Evolutionary conservation across 2,888 invertebrate species (phyloP).

Genomic region (Pyrrhosoma nymphula): DNA sequence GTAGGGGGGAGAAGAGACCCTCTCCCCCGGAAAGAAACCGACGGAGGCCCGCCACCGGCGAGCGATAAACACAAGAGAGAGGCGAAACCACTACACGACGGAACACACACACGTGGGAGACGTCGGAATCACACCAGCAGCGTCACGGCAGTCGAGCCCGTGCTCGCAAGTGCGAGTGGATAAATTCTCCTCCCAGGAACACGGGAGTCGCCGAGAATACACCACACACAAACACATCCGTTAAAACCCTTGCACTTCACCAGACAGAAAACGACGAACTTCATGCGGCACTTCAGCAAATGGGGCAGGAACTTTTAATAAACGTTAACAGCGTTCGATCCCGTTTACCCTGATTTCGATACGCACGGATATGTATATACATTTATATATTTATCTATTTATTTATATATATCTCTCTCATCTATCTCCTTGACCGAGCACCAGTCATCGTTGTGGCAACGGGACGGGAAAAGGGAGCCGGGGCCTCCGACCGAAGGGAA

Average conservation of each 20-base stretch:
- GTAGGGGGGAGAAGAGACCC: not conserved
- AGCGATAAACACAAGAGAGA: not conserved
- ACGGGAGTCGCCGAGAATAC: not conserved
- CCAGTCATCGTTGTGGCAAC: not conserved
- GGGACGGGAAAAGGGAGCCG: not conserved
- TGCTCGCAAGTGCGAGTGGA: not conserved
- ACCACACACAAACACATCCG: not conserved
- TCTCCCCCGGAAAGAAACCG: not conserved
- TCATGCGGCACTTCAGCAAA: not conserved
- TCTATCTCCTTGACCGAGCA: not conserved
- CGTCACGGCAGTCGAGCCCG: not conserved
- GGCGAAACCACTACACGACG: not conserved
- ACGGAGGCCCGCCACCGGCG: conserved; percentile 30
- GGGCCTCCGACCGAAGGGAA: not conserved
- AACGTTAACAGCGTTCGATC: not conserved
- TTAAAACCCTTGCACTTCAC: not conserved
- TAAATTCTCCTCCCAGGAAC: not conserved
- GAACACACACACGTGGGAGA: not conserved
- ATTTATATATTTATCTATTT: not conserved
- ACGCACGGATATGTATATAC: not conserved
- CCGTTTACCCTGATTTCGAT: conserved; percentile 16
- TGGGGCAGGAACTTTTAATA: not conserved
- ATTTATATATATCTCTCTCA: too few species aligned
- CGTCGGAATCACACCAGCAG: not conserved
- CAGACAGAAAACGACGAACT: not conserved